Percentiles rank a stretch among this genome's conserved stretches.
Conservation (phyloP, 2,888 invertebrate genomes). For the Cotesia congregata region DNA sequence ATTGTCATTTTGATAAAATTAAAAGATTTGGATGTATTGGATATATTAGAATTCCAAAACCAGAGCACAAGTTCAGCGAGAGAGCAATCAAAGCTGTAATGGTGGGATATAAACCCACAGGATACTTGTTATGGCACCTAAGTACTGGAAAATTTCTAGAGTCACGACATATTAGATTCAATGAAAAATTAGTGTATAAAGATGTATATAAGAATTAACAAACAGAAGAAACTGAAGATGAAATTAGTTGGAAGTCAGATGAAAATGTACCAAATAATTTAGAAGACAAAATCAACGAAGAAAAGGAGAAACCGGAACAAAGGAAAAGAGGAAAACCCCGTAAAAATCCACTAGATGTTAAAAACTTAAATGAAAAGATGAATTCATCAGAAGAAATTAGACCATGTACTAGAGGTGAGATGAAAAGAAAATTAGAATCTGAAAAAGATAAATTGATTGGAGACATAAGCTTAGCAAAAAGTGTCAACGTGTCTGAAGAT, state of each 20-base stretch:
- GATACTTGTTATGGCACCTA: conserved; percentile 43
- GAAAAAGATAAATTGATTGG: no score
- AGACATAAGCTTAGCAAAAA: no score
- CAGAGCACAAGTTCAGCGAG: no score
- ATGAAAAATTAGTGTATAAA: conserved; percentile 50
- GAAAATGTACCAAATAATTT: background rate
- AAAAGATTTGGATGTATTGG: no score
- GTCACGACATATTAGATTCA: conserved; percentile 49
- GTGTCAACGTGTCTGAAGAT: no score
- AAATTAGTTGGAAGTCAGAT: background rate
- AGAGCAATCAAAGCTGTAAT: no score
- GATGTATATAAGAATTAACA: conserved; percentile 41
- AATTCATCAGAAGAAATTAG: no score
- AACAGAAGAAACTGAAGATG: conserved; percentile 32
- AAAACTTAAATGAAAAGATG: conserved; percentile 7
- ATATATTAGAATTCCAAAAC: no score
- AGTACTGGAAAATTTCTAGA: conserved; percentile 43
- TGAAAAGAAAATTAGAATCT: no score
- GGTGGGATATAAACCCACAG: no score
- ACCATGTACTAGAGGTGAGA: no score
- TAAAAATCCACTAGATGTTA: background rate
- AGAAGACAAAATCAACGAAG: background rate
- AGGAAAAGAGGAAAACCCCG: conserved; percentile 12
- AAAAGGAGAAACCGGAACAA: background rate
- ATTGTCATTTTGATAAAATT: no score